These are phyloP conservation scores for Pachycephala philippinensis DNA, from an alignment of 2,113 vertebrate genomes.

Conservation along the genomic window DNA sequence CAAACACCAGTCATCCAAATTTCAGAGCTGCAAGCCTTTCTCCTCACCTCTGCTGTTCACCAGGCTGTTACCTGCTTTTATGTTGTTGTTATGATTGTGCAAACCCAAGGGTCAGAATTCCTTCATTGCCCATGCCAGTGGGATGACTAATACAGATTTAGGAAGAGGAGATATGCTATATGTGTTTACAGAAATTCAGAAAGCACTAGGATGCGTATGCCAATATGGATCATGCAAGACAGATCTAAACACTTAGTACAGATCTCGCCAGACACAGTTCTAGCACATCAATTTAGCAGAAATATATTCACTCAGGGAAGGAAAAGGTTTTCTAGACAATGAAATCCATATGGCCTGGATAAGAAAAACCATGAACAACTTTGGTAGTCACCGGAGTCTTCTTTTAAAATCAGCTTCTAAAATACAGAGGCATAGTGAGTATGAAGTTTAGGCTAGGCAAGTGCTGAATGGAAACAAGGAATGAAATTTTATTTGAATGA, in stretches of 20 bases:
- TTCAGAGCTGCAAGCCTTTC: neutral
- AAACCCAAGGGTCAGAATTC: neutral
- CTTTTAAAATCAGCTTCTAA: conserved; percentile 1
- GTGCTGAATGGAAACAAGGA: neutral
- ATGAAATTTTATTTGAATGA: neutral
- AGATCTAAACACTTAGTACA: neutral
- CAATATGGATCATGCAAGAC: neutral
- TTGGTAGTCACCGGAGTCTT: neutral
- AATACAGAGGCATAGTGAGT: neutral
- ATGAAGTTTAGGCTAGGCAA: neutral
- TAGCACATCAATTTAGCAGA: neutral
- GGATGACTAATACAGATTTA: conserved; percentile 10
- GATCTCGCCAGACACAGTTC: neutral
- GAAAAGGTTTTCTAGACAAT: neutral
- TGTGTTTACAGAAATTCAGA: neutral
- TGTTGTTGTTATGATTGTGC: neutral
- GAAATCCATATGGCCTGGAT: neutral
- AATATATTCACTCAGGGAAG: neutral
- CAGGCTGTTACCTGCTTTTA: neutral
- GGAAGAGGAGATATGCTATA: neutral
- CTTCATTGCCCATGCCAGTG: neutral
- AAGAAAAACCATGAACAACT: neutral
- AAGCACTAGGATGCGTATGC: neutral
- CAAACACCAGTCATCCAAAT: neutral
- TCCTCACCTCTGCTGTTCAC: neutral